A percentile compares a stretch with the other conserved stretches of the same genome.
These are phyloP conservation scores for Cephus rjabovi DNA, from an alignment of 2,888 invertebrate genomes.

Conservation along the genomic window DNA sequence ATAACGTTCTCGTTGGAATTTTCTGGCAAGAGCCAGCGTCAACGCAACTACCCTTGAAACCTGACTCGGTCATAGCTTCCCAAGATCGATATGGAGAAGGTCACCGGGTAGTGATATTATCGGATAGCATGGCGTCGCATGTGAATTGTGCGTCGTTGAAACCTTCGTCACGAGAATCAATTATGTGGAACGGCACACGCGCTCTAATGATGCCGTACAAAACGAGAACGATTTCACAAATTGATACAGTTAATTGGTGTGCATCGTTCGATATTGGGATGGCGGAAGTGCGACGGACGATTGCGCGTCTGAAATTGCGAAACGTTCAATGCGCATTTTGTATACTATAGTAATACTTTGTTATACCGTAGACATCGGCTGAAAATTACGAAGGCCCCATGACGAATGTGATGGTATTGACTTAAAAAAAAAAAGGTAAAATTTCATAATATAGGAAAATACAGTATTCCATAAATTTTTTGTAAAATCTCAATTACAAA, in stretches of 20 bases:
- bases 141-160: not conserved
- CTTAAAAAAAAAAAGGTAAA: no score
- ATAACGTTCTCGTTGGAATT: not conserved
- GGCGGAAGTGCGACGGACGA: not conserved
- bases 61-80: slow-evolving; percentile 22
- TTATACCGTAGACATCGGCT: not conserved
- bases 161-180: not conserved
- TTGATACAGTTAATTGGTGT: not conserved
- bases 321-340: not conserved
- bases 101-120: slow-evolving; percentile 6
- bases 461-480: no score
- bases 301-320: not conserved
- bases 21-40: not conserved
- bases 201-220: not conserved
- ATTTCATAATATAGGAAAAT: no score
- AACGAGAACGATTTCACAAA: not conserved
- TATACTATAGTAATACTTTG: not conserved
- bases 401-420: not conserved
- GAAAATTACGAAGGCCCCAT: not conserved
- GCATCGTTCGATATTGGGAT: not conserved
- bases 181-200: not conserved
- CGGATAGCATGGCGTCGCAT: not conserved
- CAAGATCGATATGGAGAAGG: slow-evolving; percentile 20
- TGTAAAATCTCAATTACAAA: not conserved
- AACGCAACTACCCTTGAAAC: slow-evolving; percentile 12